Percentiles rank a stretch among this genome's conserved stretches.
phyloP scores from a whole-genome alignment of 1,140 invertebrate genomes.

The Drosophila erecta region DNA sequence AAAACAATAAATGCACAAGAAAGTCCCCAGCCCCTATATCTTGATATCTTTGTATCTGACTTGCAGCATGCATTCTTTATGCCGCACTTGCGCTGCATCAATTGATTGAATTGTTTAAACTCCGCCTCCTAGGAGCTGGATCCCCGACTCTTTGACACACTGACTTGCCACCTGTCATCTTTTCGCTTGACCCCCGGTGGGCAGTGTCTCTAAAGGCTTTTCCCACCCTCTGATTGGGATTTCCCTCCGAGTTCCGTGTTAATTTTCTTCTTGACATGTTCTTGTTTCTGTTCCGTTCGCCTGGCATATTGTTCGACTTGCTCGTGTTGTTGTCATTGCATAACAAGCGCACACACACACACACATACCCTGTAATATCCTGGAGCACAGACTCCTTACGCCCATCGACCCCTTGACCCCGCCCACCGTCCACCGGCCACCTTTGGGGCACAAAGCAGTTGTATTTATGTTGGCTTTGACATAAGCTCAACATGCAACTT shows the following conservation, averaged over 20 bases:
- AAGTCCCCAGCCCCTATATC: constrained; percentile 3
- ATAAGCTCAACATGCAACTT: constrained; percentile 78
- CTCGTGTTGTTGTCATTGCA: constrained; percentile 46
- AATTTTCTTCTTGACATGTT: constrained; percentile 61
- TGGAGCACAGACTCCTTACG: constrained; percentile 40
- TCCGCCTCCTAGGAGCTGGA: background rate
- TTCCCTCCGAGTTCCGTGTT: constrained; percentile 32
- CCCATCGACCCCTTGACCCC: constrained; percentile 29
- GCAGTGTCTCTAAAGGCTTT: background rate
- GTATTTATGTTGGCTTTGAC: constrained; percentile 82
- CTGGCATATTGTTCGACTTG: constrained; percentile 26
- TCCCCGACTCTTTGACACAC: constrained; percentile 50
- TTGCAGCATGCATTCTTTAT: constrained; percentile 19
- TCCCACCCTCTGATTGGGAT: background rate
- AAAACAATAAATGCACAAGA: constrained; percentile 56
- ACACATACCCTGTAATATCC: constrained; percentile 40
- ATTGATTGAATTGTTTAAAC: constrained; percentile 28
- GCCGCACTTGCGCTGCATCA: constrained; percentile 22
- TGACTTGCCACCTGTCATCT: constrained; percentile 80
- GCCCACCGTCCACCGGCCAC: constrained; percentile 5
- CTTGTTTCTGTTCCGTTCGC: constrained; percentile 23
- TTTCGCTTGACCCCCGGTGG: constrained; percentile 65
- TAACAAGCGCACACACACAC: constrained; percentile 31
- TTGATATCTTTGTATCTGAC: constrained; percentile 7
- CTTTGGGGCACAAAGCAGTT: constrained; percentile 70